These are phyloP conservation scores for Falco rusticolus DNA, from an alignment of 2,797 vertebrate species.

Conservation along the genomic window DNA sequence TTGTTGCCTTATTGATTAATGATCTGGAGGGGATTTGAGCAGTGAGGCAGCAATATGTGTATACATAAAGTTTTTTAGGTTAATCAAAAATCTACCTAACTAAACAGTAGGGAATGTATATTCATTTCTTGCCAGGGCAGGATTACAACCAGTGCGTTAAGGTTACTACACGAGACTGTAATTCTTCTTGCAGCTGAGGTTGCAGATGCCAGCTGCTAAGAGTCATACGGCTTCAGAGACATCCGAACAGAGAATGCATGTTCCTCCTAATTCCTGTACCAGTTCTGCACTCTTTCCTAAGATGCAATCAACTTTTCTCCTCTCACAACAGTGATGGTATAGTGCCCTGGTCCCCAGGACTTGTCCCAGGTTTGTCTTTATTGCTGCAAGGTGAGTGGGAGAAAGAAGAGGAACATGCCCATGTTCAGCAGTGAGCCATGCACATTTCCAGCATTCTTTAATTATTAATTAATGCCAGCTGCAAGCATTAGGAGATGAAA, in stretches of 20 bases:
- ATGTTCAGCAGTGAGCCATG: neutral
- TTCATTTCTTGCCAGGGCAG: neutral
- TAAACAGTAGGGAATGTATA: neutral
- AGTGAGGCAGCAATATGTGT: neutral
- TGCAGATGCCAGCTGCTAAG: neutral
- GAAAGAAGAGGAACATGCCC: neutral
- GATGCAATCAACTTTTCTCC: neutral
- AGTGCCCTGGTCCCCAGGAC: neutral
- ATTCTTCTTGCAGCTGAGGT: neutral
- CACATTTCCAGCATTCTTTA: neutral
- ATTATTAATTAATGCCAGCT: slow-evolving; percentile 32
- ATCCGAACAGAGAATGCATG: fast-evolving
- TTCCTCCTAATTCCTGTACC: neutral
- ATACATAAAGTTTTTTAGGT: neutral
- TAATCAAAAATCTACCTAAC: neutral
- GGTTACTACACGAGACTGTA: neutral
- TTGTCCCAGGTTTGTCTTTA: neutral
- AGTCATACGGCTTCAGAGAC: neutral
- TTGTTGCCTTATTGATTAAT: neutral
- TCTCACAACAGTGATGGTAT: fast-evolving
- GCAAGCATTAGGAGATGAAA: neutral
- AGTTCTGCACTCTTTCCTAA: neutral
- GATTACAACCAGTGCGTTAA: neutral
- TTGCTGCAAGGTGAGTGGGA: neutral
- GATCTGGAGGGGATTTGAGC: neutral